A percentile compares a stretch with the other conserved stretches of the same genome.
These are phyloP conservation scores for Bombyx mandarina DNA, from an alignment of 1,140 invertebrate genomes.

Conservation along the genomic window DNA sequence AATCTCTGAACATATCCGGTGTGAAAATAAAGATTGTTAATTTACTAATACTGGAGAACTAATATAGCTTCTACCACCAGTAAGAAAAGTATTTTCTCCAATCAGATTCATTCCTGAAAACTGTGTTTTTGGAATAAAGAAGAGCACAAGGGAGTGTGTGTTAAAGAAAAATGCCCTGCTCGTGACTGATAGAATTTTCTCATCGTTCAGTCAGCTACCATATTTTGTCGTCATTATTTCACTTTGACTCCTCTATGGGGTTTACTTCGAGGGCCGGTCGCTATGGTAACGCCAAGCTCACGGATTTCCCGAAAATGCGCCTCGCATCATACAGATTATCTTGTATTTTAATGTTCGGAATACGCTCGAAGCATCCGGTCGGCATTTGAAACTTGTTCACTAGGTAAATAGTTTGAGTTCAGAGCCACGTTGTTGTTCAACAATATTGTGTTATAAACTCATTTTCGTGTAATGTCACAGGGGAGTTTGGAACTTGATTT, in stretches of 20 bases:
- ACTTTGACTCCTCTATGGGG: slow-evolving; percentile 33
- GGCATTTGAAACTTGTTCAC: slow-evolving; percentile 46
- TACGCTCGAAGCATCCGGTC: slow-evolving; percentile 37
- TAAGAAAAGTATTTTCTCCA: too few species aligned
- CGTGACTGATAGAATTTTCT: not conserved
- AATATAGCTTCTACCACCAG: too few species aligned
- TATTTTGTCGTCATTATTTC: slow-evolving; percentile 54
- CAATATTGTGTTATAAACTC: slow-evolving; percentile 48
- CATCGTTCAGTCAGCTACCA: slow-evolving; percentile 18
- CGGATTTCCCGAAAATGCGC: slow-evolving; percentile 41
- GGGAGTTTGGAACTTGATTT: slow-evolving; percentile 31
- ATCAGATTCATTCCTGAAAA: too few species aligned
- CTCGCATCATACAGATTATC: slow-evolving; percentile 40
- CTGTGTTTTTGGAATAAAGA: too few species aligned
- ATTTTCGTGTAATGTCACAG: slow-evolving; percentile 31
- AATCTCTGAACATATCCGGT: too few species aligned
- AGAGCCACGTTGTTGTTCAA: slow-evolving; percentile 17
- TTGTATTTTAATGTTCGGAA: slow-evolving; percentile 35
- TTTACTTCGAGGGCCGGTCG: slow-evolving; percentile 30
- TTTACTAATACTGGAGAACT: too few species aligned
- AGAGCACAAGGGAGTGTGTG: too few species aligned
- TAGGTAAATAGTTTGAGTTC: slow-evolving; percentile 58
- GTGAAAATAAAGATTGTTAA: too few species aligned
- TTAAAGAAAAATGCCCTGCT: too few species aligned
- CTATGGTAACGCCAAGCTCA: slow-evolving; percentile 32